Percentiles rank a stretch among this genome's conserved stretches.
These are phyloP conservation scores for Acanthosepion lycidas DNA, from an alignment of 2,888 invertebrate species.

Conservation along the genomic window DNA sequence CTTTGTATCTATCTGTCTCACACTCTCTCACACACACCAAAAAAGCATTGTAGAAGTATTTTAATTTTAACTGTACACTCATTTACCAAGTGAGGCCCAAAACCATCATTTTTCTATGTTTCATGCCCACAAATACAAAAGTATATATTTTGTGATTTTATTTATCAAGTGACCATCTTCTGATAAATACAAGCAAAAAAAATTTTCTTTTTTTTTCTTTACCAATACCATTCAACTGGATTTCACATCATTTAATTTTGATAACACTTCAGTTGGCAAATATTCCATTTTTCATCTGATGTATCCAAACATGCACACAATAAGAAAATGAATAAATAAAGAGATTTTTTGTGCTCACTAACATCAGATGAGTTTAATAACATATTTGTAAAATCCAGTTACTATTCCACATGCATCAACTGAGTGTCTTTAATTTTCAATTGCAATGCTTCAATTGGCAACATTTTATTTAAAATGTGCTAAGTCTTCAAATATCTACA, in stretches of 20 bases:
- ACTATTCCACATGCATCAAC: too few species aligned
- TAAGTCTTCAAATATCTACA: too few species aligned
- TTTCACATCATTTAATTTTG: too few species aligned
- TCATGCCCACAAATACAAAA: background rate
- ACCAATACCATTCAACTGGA: too few species aligned
- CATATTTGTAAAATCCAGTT: background rate
- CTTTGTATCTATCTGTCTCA: background rate
- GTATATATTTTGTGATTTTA: background rate
- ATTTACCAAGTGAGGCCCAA: background rate
- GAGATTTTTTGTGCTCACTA: background rate
- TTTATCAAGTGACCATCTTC: background rate
- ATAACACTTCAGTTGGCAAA: background rate
- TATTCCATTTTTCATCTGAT: background rate
- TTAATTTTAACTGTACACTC: background rate
- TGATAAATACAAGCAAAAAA: background rate
- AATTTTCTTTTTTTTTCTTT: background rate
- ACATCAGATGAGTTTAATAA: background rate
- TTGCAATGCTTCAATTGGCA: too few species aligned
- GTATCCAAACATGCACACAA: background rate
- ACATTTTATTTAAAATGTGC: too few species aligned
- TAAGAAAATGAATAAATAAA: background rate
- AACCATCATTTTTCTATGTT: background rate
- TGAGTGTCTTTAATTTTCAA: too few species aligned
- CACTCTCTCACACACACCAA: background rate
- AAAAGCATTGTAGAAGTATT: background rate